Conservation (phyloP, 2,797 vertebrate genomes). For the Gorsachius magnificus region DNA sequence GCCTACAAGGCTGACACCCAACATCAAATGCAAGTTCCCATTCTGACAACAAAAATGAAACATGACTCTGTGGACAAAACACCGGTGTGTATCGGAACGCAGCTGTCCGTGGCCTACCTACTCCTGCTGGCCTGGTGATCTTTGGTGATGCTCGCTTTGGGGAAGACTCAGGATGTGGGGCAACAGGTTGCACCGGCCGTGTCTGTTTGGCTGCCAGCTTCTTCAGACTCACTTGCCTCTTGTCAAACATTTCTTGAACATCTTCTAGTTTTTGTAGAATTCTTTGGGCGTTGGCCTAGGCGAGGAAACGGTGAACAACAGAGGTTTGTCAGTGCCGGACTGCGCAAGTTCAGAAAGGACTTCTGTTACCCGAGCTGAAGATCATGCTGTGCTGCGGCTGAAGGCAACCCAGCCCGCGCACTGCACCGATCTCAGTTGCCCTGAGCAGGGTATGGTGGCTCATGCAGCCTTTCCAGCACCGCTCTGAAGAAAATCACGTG, state of each 20-base stretch:
- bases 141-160: conserved; percentile 88
- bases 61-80: not conserved
- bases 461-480: not conserved
- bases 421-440: not conserved
- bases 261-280: conserved; percentile 87
- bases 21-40: not conserved
- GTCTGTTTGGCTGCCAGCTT: conserved; percentile 92
- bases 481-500: not conserved
- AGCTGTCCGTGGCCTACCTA: conserved; percentile 71
- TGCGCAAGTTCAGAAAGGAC: not conserved
- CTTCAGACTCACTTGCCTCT: conserved; percentile 90
- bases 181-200: conserved; percentile 91
- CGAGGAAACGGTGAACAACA: not conserved
- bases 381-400: not conserved
- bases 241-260: conserved; percentile 94
- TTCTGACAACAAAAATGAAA: not conserved
- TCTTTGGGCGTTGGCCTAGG: conserved; percentile 83
- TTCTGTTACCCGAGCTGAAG: not conserved
- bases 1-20: not conserved
- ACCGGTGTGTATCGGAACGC: not conserved
- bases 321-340: not conserved
- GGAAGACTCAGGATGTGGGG: conserved; percentile 91
- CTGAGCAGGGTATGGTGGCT: not conserved
- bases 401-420: not conserved
- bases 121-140: conserved; percentile 72